Evolutionary conservation across 2,888 invertebrate species (phyloP).

Genomic region (Xestoiulus laeticollis): DNA sequence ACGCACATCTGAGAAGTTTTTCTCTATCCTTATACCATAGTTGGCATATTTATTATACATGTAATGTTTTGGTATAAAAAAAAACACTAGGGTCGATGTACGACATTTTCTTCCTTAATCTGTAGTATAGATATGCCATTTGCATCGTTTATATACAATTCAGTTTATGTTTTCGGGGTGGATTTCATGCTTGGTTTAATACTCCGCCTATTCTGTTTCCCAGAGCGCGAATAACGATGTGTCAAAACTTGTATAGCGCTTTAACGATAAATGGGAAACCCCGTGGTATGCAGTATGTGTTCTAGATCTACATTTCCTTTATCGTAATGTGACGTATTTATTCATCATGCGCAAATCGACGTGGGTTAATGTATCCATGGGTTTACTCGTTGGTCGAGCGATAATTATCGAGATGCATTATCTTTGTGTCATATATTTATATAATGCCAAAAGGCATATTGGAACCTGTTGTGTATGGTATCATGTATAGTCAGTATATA

Average conservation of each 20-base stretch:
- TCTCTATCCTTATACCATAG: neutral
- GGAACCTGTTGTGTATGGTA: no score
- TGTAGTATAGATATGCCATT: neutral
- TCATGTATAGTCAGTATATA: no score
- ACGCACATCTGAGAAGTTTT: neutral
- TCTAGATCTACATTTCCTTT: neutral
- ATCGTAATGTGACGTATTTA: neutral
- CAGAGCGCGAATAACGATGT: neutral
- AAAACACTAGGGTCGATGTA: neutral
- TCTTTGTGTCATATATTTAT: no score
- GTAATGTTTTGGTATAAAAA: neutral
- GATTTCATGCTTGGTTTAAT: neutral
- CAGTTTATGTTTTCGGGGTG: neutral
- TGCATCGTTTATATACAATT: slow-evolving; percentile 1
- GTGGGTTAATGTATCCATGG: no score
- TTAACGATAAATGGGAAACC: neutral
- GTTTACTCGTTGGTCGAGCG: no score
- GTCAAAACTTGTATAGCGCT: neutral
- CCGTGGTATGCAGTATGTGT: neutral
- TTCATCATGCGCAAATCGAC: no score
- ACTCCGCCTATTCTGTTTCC: neutral
- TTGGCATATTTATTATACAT: neutral
- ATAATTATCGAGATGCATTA: no score
- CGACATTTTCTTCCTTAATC: slow-evolving; percentile 19
- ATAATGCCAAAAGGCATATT: no score